Conservation (phyloP, 2,797 vertebrate species). For the Sardinella longiceps region DNA sequence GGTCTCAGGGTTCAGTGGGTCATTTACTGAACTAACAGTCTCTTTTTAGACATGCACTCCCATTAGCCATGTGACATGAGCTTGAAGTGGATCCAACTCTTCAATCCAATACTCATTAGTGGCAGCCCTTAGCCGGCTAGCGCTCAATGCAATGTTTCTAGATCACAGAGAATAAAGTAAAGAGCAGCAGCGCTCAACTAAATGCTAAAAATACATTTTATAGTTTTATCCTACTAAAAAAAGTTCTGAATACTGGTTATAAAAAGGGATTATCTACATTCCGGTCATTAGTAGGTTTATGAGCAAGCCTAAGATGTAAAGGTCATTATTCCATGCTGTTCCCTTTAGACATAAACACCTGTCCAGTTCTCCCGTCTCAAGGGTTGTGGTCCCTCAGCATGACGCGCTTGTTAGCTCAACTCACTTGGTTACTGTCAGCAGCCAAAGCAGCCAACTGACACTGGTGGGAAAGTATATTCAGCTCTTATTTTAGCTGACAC, state of each 20-base stretch:
- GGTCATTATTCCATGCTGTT: not conserved
- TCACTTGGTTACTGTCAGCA: not conserved
- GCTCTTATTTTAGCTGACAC: slow-evolving; percentile 57
- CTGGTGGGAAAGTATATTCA: slow-evolving; percentile 52
- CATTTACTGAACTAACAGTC: not conserved
- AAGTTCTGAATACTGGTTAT: not conserved
- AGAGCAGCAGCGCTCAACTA: not conserved
- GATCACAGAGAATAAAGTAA: not conserved
- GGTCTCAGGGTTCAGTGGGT: not conserved
- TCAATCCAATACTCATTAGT: not conserved
- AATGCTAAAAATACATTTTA: not conserved
- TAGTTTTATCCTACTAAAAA: not conserved
- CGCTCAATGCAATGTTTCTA: no score
- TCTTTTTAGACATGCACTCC: not conserved
- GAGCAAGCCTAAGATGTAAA: not conserved
- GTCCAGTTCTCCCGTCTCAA: not conserved
- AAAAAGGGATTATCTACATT: not conserved
- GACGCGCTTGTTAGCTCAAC: not conserved
- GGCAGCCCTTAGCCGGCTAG: no score
- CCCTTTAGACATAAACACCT: not conserved
- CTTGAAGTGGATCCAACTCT: not conserved
- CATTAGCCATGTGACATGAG: slow-evolving; percentile 5
- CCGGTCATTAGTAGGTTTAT: not conserved
- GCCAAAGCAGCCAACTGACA: slow-evolving; percentile 31
- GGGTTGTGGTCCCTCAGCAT: not conserved